Evolutionary conservation across 1,140 invertebrate species (phyloP), one percentile per base, ranked within the genome.

Genomic region (Battus philenor): DNA sequence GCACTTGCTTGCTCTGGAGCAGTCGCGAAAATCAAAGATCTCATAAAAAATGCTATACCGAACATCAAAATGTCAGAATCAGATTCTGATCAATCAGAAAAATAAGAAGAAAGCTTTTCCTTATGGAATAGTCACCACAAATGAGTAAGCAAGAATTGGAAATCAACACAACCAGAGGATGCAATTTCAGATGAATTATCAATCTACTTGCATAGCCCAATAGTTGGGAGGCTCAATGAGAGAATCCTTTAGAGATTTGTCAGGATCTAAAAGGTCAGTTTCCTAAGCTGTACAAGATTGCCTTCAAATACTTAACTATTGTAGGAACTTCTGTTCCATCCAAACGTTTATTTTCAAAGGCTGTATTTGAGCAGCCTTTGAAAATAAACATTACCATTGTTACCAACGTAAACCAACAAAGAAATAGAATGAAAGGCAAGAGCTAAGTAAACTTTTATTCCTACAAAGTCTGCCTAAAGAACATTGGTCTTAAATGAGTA

Each of bases 261-360:
- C 41, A 65, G 20, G 66, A 70, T 39, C 44, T 59, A 3, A 75
- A 80, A 45, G 38, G 47, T 24, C 58, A 68, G 33, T 61, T 77
- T 51, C 68, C 79, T 5, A 53, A 47, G 31, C 29, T 76, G 1
- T 51, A 73, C 47, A 59, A 43, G 50, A 45, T 77, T 7, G 70
- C 67, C 5, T 50, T 47, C 33, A 70, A 68, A 47, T 70, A 72
- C 46, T 47, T 80, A 16, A 59, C 61, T 9, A 55, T 75, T 4
- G 62, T 74, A 9, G 68, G 52, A n/a, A 76, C 63, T 15, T 80
- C 68, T 17, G 77, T 83, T 2, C 64, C 73, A 31, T 70, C 61
- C 31, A 73, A 83, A 61, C 48, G 68, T 12, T 48, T 78, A 4
- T 82, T 84, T 62, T 84, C 76, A 4, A 69, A 77, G 55, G 72